phyloP scores from a whole-genome alignment of 1,140 invertebrate species.

The Doryteuthis pealeii region DNA sequence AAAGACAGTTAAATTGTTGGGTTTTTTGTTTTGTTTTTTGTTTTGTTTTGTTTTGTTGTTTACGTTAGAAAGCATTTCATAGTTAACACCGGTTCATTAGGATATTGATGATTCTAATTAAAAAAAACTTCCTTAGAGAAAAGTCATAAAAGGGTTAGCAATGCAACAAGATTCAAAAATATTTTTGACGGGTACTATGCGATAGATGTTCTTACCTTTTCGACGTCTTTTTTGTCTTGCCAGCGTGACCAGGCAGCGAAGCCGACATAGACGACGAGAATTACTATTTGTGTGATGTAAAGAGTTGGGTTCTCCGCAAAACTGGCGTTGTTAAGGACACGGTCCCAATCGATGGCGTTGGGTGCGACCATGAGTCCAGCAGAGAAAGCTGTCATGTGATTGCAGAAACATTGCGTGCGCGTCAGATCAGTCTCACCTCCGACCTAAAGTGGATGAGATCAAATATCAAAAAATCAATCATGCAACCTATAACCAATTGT shows the following conservation, averaged over 20 bases:
- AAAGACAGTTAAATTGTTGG: too few relatives aligned
- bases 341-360: conserved; percentile 60
- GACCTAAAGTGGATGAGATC: conserved; percentile 32
- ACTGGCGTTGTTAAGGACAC: conserved; percentile 60
- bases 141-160: too few relatives aligned
- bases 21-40: too few relatives aligned
- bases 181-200: too few relatives aligned
- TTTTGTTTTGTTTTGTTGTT: too few relatives aligned
- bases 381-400: conserved; percentile 59
- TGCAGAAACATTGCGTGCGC: conserved; percentile 48
- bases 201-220: conserved; percentile 54
- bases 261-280: conserved; percentile 59
- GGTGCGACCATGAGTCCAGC: conserved; percentile 58
- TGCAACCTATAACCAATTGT: too few relatives aligned
- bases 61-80: too few relatives aligned
- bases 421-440: conserved; percentile 29
- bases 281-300: conserved; percentile 64
- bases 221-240: conserved; percentile 62
- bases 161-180: too few relatives aligned
- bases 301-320: conserved; percentile 65
- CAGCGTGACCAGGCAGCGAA: conserved; percentile 61
- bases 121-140: too few relatives aligned
- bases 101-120: too few relatives aligned
- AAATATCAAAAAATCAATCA: too few relatives aligned
- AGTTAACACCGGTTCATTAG: too few relatives aligned